A percentile compares a stretch with the other conserved stretches of the same genome.
These are phyloP conservation scores for Acanthococcus lagerstroemiae DNA, from an alignment of 2,888 invertebrate species.

Conservation along the genomic window DNA sequence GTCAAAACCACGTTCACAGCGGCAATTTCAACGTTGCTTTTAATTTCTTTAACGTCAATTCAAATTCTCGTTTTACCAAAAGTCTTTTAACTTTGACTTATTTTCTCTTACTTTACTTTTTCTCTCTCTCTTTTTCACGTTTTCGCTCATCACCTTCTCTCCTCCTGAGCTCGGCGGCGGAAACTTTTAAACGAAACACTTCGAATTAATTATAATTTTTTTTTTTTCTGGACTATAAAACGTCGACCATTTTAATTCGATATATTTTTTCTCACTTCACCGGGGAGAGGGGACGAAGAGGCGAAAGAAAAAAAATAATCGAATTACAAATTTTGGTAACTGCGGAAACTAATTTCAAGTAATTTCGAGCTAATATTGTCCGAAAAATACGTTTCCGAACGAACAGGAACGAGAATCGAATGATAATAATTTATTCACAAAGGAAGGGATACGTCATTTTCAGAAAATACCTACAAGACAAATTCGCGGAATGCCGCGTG, in stretches of 20 bases:
- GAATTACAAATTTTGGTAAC: no score
- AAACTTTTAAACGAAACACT: slow-evolving; percentile 14
- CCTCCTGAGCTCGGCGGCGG: background rate
- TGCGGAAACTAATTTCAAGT: no score
- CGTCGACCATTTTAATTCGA: background rate
- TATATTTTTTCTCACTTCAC: background rate
- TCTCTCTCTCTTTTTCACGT: background rate
- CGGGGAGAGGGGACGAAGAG: background rate
- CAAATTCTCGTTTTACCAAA: slow-evolving; percentile 3
- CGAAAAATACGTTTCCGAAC: no score
- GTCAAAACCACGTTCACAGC: slow-evolving; percentile 24
- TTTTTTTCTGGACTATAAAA: background rate
- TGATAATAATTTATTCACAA: slow-evolving; percentile 26
- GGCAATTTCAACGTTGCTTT: slow-evolving; percentile 20
- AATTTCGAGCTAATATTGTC: no score
- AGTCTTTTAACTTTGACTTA: slow-evolving; percentile 5
- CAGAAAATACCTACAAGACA: slow-evolving; percentile 29
- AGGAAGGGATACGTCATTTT: slow-evolving; percentile 28
- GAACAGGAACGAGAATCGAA: no score
- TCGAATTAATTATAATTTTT: slow-evolving; percentile 27
- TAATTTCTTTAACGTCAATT: slow-evolving; percentile 29
- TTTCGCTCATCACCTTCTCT: background rate
- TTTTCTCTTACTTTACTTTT: background rate
- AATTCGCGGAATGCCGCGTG: slow-evolving; percentile 10
- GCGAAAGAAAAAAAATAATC: background rate